A percentile compares a stretch with the other conserved stretches of the same genome.
phyloP scores from a whole-genome alignment of 2,797 vertebrate genomes.

The Todus mexicanus region DNA sequence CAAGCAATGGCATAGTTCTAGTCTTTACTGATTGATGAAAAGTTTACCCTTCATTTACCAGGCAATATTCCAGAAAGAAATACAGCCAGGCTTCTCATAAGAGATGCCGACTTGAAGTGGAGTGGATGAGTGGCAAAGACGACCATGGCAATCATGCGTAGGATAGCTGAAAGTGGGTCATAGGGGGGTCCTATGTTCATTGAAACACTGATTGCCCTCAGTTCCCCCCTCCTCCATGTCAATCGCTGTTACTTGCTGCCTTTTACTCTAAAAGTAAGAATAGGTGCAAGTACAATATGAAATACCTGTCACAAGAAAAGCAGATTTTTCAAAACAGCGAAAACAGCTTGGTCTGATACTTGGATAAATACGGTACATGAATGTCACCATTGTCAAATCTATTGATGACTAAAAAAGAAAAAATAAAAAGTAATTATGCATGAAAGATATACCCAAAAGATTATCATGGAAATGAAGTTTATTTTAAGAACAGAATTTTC shows the following conservation, averaged over 20 bases:
- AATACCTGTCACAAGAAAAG: background rate
- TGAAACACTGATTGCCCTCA: background rate
- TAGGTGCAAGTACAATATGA: background rate
- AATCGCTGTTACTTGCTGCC: background rate
- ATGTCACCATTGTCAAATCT: background rate
- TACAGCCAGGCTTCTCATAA: background rate
- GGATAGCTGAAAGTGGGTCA: background rate
- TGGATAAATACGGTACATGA: background rate
- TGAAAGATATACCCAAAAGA: background rate
- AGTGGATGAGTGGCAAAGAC: background rate
- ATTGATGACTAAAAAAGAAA: background rate
- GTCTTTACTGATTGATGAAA: background rate
- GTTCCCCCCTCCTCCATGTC: background rate
- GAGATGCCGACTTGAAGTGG: background rate
- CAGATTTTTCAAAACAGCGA: background rate
- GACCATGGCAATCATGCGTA: rapidly evolving
- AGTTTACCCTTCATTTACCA: background rate
- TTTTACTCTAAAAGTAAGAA: background rate
- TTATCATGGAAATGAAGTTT: slow-evolving; percentile 8
- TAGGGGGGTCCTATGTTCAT: background rate
- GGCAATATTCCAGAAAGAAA: background rate
- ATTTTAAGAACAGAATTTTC: slow-evolving; percentile 31
- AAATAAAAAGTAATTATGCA: background rate
- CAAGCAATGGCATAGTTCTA: background rate
- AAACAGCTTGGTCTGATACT: background rate